phyloP scores from a whole-genome alignment of 2,113 vertebrate species.

The Scortum barcoo region DNA sequence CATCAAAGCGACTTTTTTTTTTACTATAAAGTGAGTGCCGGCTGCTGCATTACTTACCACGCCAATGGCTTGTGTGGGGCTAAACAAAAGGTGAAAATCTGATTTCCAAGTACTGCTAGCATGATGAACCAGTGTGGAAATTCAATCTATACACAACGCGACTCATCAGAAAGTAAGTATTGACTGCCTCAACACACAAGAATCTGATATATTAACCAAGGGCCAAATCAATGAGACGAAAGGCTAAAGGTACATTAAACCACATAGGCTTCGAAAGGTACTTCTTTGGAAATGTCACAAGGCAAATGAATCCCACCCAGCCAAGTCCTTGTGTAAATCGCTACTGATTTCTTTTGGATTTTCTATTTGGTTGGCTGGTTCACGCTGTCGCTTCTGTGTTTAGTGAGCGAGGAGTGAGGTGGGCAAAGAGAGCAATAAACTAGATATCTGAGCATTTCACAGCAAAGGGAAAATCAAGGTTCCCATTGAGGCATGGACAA shows the following conservation, averaged over 20 bases:
- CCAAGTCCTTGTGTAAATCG: constrained; percentile 63
- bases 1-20: constrained; percentile 69
- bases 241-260: constrained; percentile 81
- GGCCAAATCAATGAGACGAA: constrained; percentile 77
- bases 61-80: constrained; percentile 32
- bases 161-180: constrained; percentile 76
- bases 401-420: constrained; percentile 40
- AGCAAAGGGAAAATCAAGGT: constrained; percentile 40
- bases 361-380: constrained; percentile 67
- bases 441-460: constrained; percentile 21
- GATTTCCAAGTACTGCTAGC: constrained; percentile 67
- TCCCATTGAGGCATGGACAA: constrained; percentile 36
- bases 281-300: constrained; percentile 79
- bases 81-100: constrained; percentile 67
- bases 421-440: constrained; percentile 39
- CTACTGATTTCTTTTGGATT: constrained; percentile 69
- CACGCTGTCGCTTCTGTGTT: constrained; percentile 39
- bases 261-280: constrained; percentile 63
- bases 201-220: constrained; percentile 78
- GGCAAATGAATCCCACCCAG: constrained; percentile 74
- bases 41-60: constrained; percentile 58
- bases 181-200: constrained; percentile 63
- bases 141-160: constrained; percentile 73
- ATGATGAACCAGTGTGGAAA: constrained; percentile 76
- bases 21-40: constrained; percentile 52